These are phyloP conservation scores for Coturnix japonica DNA, from an alignment of 2,113 vertebrate species.

Conservation along the genomic window DNA sequence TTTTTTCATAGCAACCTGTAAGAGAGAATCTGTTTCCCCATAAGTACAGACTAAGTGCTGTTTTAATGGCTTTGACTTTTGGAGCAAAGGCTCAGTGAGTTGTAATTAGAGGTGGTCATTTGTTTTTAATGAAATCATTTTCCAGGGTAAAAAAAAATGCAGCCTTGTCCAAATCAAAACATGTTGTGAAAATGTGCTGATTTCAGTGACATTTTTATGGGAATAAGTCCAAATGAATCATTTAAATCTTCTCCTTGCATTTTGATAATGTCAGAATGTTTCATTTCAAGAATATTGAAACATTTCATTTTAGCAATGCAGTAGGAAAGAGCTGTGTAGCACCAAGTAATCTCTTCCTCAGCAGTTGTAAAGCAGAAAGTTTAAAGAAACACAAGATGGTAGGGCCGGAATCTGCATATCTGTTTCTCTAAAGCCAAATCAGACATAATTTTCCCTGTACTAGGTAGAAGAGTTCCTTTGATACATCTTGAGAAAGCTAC, in stretches of 20 bases:
- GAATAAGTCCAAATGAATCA: constrained; percentile 59
- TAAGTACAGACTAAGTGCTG: neutral
- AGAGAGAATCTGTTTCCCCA: neutral
- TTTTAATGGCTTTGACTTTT: constrained; percentile 46
- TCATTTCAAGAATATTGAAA: constrained; percentile 59
- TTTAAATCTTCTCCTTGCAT: constrained; percentile 50
- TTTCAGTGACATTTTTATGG: constrained; percentile 62
- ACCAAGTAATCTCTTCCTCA: constrained; percentile 11
- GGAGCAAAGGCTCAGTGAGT: constrained; percentile 10
- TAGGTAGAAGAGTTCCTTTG: neutral
- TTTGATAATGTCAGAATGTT: constrained; percentile 63
- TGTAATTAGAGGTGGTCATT: constrained; percentile 59
- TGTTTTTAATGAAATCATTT: constrained; percentile 51
- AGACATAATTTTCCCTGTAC: neutral
- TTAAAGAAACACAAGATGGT: neutral
- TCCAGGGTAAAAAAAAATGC: neutral
- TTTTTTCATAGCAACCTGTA: neutral
- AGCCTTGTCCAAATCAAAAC: constrained; percentile 33
- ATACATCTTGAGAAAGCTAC: neutral
- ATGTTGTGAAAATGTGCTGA: constrained; percentile 49
- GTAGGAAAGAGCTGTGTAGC: neutral
- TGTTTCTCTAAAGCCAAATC: neutral
- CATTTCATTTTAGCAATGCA: constrained; percentile 31
- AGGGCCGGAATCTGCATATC: neutral
- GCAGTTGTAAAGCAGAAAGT: neutral